Evolutionary conservation across 2,888 invertebrate genomes (phyloP).

Genomic region (Meandrusa payeni): DNA sequence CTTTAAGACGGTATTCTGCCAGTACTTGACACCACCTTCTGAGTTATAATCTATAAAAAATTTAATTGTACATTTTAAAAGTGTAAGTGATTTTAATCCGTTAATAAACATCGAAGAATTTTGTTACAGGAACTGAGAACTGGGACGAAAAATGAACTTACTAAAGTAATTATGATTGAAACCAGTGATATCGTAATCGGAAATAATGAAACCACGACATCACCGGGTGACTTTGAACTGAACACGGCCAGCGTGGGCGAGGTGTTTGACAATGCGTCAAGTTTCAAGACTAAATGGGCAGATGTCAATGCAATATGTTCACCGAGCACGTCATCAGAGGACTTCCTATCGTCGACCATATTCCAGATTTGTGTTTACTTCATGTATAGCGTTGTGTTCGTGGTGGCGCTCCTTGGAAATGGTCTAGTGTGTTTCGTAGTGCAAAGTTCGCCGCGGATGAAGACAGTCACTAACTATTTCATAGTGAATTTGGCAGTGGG

Average conservation of each 20-base stretch:
- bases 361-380: slow-evolving; percentile 85
- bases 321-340: slow-evolving; percentile 38
- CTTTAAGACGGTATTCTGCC: too few relatives aligned
- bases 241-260: slow-evolving; percentile 32
- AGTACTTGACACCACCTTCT: too few relatives aligned
- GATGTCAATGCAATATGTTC: slow-evolving; percentile 46
- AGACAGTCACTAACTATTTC: slow-evolving; percentile 95
- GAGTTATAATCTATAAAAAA: too few relatives aligned
- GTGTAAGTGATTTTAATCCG: too few relatives aligned
- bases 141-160: slow-evolving; percentile 10
- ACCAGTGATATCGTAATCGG: slow-evolving; percentile 2
- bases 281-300: slow-evolving; percentile 46
- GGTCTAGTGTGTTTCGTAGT: slow-evolving; percentile 93
- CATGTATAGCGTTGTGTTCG: slow-evolving; percentile 86
- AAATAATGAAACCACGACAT: slow-evolving; percentile 29
- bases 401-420: slow-evolving; percentile 87
- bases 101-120: too few relatives aligned
- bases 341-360: slow-evolving; percentile 63
- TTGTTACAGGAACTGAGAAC: slow-evolving; percentile 10
- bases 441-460: slow-evolving; percentile 90
- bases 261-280: slow-evolving; percentile 32
- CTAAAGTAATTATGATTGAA: slow-evolving; percentile 22
- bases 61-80: too few relatives aligned
- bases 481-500: slow-evolving; percentile 94
- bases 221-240: slow-evolving; percentile 31